Evolutionary conservation across 2,888 invertebrate genomes (phyloP).

Genomic region (Cremastinae sp.): DNA sequence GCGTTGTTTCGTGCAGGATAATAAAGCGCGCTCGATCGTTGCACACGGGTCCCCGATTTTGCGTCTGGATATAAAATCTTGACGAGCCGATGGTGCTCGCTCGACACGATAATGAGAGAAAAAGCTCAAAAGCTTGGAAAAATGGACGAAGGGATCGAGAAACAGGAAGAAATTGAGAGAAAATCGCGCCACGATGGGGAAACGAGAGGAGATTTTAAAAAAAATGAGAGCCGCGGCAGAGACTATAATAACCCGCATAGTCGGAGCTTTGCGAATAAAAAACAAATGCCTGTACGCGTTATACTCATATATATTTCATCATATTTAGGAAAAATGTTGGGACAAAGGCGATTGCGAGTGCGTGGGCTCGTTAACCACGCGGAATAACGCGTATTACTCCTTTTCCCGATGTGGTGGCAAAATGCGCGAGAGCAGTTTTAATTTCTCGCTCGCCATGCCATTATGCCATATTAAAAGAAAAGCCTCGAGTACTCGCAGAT

Average conservation of each 20-base stretch:
- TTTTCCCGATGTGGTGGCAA: conserved; percentile 14
- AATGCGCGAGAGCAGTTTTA: conserved; percentile 60
- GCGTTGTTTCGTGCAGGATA: too few species aligned
- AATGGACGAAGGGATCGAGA: conserved; percentile 5
- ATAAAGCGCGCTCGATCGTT: too few species aligned
- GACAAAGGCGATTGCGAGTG: conserved; percentile 65
- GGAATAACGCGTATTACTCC: conserved; percentile 52
- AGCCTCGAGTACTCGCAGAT: conserved; percentile 35
- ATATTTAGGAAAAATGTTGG: conserved; percentile 63
- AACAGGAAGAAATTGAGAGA: conserved; percentile 43
- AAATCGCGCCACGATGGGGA: conserved; percentile 13
- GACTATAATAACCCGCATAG: conserved; percentile 36
- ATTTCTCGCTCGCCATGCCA: conserved; percentile 62
- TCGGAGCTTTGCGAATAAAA: conserved; percentile 35
- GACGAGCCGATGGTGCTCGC: conserved; percentile 15
- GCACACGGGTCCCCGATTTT: too few species aligned
- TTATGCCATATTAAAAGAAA: conserved; percentile 55
- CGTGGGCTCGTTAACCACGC: conserved; percentile 67
- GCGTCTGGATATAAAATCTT: conserved; percentile 23
- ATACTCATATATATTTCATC: conserved; percentile 2
- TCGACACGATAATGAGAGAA: conserved; percentile 57
- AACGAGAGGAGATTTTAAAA: conserved; percentile 8
- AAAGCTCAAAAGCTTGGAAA: conserved; percentile 43
- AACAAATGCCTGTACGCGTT: too few species aligned
- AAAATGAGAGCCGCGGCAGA: conserved; percentile 19